Evolutionary conservation across 2,113 vertebrate genomes (phyloP).

Genomic region (Nothocercus nigrocapillus): DNA sequence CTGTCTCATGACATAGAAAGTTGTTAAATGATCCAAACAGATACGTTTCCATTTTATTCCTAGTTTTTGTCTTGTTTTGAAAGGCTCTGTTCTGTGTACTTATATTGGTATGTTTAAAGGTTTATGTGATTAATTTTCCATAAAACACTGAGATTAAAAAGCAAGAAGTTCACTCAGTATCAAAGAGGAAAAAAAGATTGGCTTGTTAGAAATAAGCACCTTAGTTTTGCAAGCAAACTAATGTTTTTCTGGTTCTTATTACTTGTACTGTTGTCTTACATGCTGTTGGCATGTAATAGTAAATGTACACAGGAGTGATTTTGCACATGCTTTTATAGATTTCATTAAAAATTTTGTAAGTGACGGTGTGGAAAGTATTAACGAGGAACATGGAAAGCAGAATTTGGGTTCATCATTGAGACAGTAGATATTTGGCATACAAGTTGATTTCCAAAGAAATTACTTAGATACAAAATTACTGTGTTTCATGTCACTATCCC

Average conservation of each 20-base stretch:
- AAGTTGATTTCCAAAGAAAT: neutral
- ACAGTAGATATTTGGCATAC: neutral
- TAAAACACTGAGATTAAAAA: neutral
- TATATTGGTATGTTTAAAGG: neutral
- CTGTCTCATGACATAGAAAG: neutral
- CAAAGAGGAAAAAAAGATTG: neutral
- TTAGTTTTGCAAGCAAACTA: neutral
- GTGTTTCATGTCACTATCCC: neutral
- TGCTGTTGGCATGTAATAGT: neutral
- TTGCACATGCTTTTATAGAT: neutral
- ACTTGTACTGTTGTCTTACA: no score
- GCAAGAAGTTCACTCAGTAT: neutral
- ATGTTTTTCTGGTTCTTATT: neutral
- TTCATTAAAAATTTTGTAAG: neutral
- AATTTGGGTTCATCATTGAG: neutral
- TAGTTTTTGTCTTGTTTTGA: neutral
- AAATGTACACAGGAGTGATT: neutral
- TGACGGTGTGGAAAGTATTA: neutral
- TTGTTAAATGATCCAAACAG: neutral
- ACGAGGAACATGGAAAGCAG: neutral
- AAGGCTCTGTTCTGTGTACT: neutral
- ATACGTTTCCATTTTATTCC: neutral
- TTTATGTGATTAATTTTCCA: neutral
- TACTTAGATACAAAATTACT: neutral
- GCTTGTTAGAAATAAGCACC: neutral